Base-by-base conservation (phyloP, 2,888 invertebrate genomes). In the Andrena trimmerana region DNA sequence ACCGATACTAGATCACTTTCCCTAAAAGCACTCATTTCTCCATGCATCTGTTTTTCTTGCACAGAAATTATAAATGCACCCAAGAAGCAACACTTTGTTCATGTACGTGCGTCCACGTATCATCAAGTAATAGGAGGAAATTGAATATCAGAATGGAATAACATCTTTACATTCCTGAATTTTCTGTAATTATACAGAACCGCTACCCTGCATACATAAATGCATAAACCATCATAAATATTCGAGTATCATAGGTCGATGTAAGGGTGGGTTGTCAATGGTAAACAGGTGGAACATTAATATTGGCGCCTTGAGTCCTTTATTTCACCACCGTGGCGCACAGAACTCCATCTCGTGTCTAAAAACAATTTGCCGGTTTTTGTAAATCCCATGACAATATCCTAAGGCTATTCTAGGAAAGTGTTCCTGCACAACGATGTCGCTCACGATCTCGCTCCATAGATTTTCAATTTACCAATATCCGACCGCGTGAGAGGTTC, bases 391-490 rank as follows among this genome's bases (percentile, higher is more conserved):
- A 63, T 20, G 24, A 16, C 1, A 50, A 36, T 36, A 31, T 60
- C 13, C 1, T n/a, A 31, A 74, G 16, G 5, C 20, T 70, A 24
- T 54, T 70, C 50, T 10, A 6, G 24, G 3, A 1, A 8, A 59
- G 27, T 16, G 16, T 68, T 29, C 24, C 6, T 4, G 2, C 42
- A 68, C 7, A 16, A n/a, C 10, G n/a, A n/a, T 10, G 27, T 33
- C 27, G 0, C 8, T 36, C 48, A 50, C 10, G n/a, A 50, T 59
- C 33, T 33, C 2, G 24, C 7, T 20, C 29, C 29, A 33, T 48
- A 36, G 48, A 50, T 33, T 59, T 72, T 57, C 33, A 27, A 36
- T 65, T 65, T 57, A 54, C 36, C 33, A 60, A 69, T 60, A 69
- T 68, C 60, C 33, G 60, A 16, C n/a, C 5, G 20, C 13, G 27